Base-by-base conservation (phyloP, 2,888 invertebrate species). In the Epirrhoe alternata region DNA sequence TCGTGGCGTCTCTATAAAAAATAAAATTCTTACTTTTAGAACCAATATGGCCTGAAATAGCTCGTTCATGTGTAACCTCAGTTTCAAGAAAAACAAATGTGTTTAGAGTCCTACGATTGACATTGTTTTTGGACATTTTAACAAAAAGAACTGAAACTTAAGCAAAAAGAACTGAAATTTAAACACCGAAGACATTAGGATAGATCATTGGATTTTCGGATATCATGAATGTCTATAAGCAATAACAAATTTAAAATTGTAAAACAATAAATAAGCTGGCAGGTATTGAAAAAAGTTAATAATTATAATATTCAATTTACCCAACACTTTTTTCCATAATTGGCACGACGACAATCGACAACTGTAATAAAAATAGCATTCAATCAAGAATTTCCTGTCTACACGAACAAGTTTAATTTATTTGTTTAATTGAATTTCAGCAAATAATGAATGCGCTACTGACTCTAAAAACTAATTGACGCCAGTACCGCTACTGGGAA, bases 331-430 rank as follows among this genome's bases (percentile, higher is more conserved):
- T 47, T 7, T 16, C 14, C 16, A 35, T 16, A 16, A 53, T 53
- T 16, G 16, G 38, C 0, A 54, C 10, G 6, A 12, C 12, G 17
- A 1, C 54, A 38, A 17, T 17, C 17, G 35, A 54, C 17, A 24
- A 6, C 35, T 24, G 7, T 54, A 54, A 42, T 52, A 17, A 54
- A 17, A 54, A 88, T 88, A 89, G 84, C 79, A 76, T 76, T 77
- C 76, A 78, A 80, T 81, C 70, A 81, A 82, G 81, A 77, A 89
- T 88, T 90, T 90, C 88, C 89, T 86, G 86, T 86, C 79, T 72
- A 72, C 74, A 72, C 74, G 77, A 71, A 71, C 73, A 69, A 74
- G 76, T 76, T 75, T 74, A 71, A 75, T 75, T 79, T 77, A 65
- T 76, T 76, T 79, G 71, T 66, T 69, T 69, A 68, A 74, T 70